Conservation (phyloP, 2,888 invertebrate genomes). For the Dryomyza anilis region DNA sequence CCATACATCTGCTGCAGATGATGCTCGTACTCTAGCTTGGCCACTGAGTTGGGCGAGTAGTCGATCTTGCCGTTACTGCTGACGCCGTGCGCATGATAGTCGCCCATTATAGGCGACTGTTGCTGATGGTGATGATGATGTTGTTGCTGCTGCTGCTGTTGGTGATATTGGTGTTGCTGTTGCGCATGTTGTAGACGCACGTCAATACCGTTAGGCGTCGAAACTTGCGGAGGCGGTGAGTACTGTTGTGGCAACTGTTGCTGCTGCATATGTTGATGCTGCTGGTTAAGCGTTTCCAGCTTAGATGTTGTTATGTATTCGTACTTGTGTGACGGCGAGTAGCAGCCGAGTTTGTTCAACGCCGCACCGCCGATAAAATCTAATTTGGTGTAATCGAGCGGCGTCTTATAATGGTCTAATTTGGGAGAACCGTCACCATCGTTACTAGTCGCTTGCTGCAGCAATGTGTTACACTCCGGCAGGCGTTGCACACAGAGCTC, state of each 20-base stretch:
- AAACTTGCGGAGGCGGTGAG: constrained; percentile 25
- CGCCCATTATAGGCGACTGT: constrained; percentile 40
- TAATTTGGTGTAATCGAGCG: constrained; percentile 56
- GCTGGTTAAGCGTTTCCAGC: constrained; percentile 48
- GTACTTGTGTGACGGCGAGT: constrained; percentile 60
- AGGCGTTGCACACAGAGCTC: constrained; percentile 57
- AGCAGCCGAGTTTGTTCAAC: constrained; percentile 57
- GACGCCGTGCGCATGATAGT: constrained; percentile 46
- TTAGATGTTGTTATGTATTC: constrained; percentile 55
- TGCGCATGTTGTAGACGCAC: constrained; percentile 33
- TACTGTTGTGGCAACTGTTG: constrained; percentile 43
- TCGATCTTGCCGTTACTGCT: constrained; percentile 53
- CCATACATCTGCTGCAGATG: constrained; percentile 55
- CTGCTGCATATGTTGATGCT: constrained; percentile 40
- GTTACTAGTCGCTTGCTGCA: constrained; percentile 38
- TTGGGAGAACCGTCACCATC: constrained; percentile 55
- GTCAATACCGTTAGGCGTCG: no score
- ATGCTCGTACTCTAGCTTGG: constrained; percentile 51
- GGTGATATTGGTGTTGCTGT: constrained; percentile 31
- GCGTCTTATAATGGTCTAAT: constrained; percentile 52
- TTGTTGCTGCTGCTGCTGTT: constrained; percentile 44
- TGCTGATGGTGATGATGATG: constrained; percentile 47
- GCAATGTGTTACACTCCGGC: constrained; percentile 59
- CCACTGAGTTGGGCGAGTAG: constrained; percentile 49
- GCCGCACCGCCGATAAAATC: constrained; percentile 47